Conservation (phyloP, 2,113 vertebrate species). For the Corynorhinus townsendii region DNA sequence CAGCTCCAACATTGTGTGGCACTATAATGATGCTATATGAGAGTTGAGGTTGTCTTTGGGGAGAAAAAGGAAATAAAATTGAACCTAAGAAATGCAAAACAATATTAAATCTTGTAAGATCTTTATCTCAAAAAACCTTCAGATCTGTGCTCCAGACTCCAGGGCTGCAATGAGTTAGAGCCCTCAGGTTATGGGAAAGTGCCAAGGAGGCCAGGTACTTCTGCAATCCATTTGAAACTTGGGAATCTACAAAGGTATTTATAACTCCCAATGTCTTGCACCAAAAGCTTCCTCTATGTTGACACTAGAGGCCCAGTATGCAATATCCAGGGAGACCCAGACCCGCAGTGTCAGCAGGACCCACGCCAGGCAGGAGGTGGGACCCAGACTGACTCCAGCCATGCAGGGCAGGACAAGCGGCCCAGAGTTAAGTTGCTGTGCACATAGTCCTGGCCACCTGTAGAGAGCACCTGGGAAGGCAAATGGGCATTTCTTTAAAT, state of each 20-base stretch:
- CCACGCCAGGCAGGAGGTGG: too few species aligned
- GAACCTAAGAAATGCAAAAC: background rate
- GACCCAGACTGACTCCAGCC: too few species aligned
- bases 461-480: too few species aligned
- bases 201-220: background rate
- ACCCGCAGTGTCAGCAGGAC: too few species aligned
- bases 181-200: background rate
- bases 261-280: background rate
- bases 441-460: too few species aligned
- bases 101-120: background rate
- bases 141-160: background rate
- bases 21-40: background rate
- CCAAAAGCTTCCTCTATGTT: background rate
- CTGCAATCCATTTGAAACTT: background rate
- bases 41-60: background rate
- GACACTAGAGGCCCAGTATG: background rate
- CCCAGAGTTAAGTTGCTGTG: too few species aligned
- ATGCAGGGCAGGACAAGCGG: too few species aligned
- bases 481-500: too few species aligned
- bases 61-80: constrained; percentile 24
- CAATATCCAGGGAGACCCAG: too few species aligned
- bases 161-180: background rate
- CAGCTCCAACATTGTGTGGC: background rate
- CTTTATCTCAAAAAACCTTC: background rate
- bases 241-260: background rate